Base-by-base conservation (phyloP, 2,113 vertebrate genomes). In the Chaetodon trifascialis region DNA sequence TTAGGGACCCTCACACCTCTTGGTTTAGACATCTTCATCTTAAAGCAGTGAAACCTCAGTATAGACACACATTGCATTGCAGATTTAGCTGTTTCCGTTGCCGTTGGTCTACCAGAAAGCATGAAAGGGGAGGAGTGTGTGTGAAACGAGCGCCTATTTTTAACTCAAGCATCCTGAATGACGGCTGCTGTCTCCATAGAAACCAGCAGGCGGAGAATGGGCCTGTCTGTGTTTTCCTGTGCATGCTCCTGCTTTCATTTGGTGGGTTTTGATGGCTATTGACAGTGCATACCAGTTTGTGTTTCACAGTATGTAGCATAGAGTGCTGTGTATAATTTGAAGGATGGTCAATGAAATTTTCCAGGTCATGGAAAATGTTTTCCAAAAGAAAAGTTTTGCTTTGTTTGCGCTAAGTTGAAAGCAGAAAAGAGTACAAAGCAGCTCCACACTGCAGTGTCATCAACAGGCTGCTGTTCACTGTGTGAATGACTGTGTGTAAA, bases 181-280 rank as follows among this genome's bases (percentile, higher is more conserved):
- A 93, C 85, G 84, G 93, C 91, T 87, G 82, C 90, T 74, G 93
- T 93, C 59, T 88, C 93, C 92, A 94, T 95, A 88, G 93, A 86
- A 93, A 95, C 94, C 81, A 85, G 64, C 73, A 77, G 89, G 59
- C 46, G 42, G 59, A 73, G 63, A 85, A 19, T 44, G 19, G 30
- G 38, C 54, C 11, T 52, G 58, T 55, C 9, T 62, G 65, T 30
- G 75, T 71, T 0, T 34, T 23, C 11, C 34, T 52, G 42, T 44
- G 12, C 11, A 11, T 23, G 63, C 54, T 56, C 65, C 38, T 74
- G 84, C 15, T 12, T 54, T 84, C 2, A 25, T 19, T 76, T 36
- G 7, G 25, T 10, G 23, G 9, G 9, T 64, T 69, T 64, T 66
- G 14, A 40, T 71, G 79, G 17, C 19, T 62, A 5, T 21, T 77